Conservation (phyloP, 2,888 invertebrate species). For the Psylliodes chrysocephalus region DNA sequence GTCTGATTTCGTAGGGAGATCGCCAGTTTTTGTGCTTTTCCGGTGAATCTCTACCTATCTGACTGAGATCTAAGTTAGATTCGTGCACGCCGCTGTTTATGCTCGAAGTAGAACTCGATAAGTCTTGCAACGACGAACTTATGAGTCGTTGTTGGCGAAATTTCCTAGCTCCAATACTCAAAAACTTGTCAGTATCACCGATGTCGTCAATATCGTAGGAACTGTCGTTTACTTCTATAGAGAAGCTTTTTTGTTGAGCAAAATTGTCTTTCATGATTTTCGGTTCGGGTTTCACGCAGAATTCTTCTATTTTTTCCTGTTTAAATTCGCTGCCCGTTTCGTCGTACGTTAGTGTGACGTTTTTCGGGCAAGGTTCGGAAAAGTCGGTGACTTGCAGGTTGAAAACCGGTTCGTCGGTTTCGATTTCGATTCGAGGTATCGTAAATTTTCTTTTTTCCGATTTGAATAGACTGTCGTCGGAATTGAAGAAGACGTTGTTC, state of each 20-base stretch:
- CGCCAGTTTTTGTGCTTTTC: constrained; percentile 71
- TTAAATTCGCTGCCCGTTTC: constrained; percentile 58
- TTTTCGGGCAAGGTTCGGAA: constrained; percentile 61
- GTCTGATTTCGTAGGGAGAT: constrained; percentile 75
- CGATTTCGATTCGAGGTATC: constrained; percentile 62
- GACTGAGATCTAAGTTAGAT: constrained; percentile 61
- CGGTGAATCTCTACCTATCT: constrained; percentile 56
- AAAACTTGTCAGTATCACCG: constrained; percentile 55
- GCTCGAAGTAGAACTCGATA: constrained; percentile 63
- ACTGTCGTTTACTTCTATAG: constrained; percentile 58
- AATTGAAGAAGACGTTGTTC: constrained; percentile 62
- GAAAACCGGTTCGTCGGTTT: constrained; percentile 59
- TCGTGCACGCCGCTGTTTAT: constrained; percentile 61
- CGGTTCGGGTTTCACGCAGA: constrained; percentile 42
- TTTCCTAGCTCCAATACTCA: constrained; percentile 55
- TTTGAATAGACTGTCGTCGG: constrained; percentile 62
- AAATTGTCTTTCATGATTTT: constrained; percentile 54
- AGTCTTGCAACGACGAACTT: constrained; percentile 60
- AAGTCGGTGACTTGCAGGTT: constrained; percentile 63
- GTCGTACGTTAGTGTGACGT: constrained; percentile 63
- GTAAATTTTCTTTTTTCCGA: constrained; percentile 58
- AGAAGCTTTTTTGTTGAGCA: constrained; percentile 59
- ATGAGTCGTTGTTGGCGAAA: constrained; percentile 52
- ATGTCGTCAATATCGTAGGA: constrained; percentile 52
- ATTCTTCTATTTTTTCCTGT: constrained; percentile 49